Conservation (phyloP, 1,140 invertebrate species). For the Doryteuthis pealeii region DNA sequence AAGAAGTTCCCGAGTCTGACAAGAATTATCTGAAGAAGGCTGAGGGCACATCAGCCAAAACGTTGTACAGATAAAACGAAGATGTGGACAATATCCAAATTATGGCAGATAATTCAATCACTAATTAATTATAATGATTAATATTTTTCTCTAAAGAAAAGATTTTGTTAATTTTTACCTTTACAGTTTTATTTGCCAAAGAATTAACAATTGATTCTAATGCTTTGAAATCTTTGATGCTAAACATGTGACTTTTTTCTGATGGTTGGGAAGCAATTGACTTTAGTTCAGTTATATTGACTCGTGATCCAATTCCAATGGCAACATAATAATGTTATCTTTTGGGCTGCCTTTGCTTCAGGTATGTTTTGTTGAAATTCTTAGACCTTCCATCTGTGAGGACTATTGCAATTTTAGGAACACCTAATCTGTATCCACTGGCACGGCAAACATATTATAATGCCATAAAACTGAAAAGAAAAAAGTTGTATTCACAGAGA, state of each 20-base stretch:
- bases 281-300: slow-evolving; percentile 36
- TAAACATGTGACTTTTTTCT: slow-evolving; percentile 34
- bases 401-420: slow-evolving; percentile 48
- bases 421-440: slow-evolving; percentile 33
- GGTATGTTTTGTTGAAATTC: slow-evolving; percentile 24
- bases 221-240: slow-evolving; percentile 36
- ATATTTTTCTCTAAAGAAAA: not conserved
- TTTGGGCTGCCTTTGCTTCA: not conserved
- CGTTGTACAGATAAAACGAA: too few species aligned
- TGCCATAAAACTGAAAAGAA: not conserved
- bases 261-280: slow-evolving; percentile 35
- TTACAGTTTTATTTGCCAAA: not conserved
- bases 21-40: too few species aligned
- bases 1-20: too few species aligned
- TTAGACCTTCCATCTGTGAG: slow-evolving; percentile 54
- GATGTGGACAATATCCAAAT: too few species aligned
- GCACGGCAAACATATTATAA: not conserved
- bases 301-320: slow-evolving; percentile 34
- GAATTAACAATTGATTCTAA: slow-evolving; percentile 4
- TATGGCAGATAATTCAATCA: too few species aligned
- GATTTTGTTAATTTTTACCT: not conserved
- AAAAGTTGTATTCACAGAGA: too few species aligned
- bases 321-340: slow-evolving; percentile 31
- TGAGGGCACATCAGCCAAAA: too few species aligned
- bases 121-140: too few species aligned